A percentile compares a stretch with the other conserved stretches of the same genome.
Evolutionary conservation across 2,113 vertebrate genomes (phyloP).

Genomic region (Regulus satrapa): DNA sequence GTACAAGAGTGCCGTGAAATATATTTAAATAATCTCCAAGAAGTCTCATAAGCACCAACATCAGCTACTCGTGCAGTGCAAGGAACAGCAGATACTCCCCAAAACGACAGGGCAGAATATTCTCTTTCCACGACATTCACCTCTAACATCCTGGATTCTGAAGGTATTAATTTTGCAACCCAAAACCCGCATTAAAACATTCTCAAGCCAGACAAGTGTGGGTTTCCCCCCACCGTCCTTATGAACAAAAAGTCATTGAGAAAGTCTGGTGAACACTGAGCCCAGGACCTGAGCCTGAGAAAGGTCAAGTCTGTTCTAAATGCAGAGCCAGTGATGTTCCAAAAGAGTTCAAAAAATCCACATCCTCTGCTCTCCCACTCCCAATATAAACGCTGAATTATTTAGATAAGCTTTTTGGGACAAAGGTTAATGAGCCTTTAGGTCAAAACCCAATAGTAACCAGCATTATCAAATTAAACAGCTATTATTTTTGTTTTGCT

Average conservation of each 20-base stretch:
- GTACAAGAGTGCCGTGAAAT: neutral
- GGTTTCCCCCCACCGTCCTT: neutral
- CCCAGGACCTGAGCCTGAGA: constrained; percentile 67
- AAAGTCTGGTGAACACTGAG: constrained; percentile 43
- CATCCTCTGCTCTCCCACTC: constrained; percentile 14
- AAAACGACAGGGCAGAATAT: neutral
- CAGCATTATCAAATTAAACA: neutral
- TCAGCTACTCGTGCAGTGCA: fast-evolving
- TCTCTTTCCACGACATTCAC: neutral
- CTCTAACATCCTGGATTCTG: neutral
- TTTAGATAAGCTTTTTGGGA: constrained; percentile 49
- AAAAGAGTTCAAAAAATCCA: constrained; percentile 29
- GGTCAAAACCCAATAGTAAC: neutral
- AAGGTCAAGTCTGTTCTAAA: constrained; percentile 74
- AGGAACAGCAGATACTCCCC: neutral
- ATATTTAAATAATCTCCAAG: neutral
- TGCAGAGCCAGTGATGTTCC: constrained; percentile 29
- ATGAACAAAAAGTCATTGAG: neutral
- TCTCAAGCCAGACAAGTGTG: neutral
- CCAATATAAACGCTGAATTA: constrained; percentile 21
- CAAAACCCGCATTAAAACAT: neutral
- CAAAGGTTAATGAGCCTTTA: constrained; percentile 39
- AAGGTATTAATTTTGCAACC: neutral
- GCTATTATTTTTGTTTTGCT: neutral
- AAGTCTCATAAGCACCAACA: neutral